These are phyloP conservation scores for Gnatocerus cornutus DNA, from an alignment of 2,888 invertebrate genomes.

Conservation along the genomic window DNA sequence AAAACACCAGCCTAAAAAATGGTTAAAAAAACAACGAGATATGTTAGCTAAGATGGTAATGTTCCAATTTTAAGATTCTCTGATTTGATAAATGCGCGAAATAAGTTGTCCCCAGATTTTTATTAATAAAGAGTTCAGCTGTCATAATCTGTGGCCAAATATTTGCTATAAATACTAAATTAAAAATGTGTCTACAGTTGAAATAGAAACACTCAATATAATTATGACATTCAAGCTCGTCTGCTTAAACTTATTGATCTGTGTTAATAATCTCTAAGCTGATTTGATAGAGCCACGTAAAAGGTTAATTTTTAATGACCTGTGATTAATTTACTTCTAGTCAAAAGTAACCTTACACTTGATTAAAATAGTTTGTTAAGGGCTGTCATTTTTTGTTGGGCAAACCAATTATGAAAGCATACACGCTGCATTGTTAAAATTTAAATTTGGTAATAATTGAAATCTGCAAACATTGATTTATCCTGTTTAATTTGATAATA, in stretches of 20 bases:
- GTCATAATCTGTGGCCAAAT: background rate
- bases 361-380: constrained; percentile 20
- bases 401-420: constrained; percentile 19
- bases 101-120: background rate
- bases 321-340: constrained; percentile 31
- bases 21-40: no score
- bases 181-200: constrained; percentile 5
- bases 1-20: no score
- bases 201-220: constrained; percentile 25
- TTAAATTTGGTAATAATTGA: constrained; percentile 12
- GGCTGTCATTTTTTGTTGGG: constrained; percentile 19
- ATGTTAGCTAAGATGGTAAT: background rate
- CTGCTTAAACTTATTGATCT: constrained; percentile 24
- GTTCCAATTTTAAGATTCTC: background rate
- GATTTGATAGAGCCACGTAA: constrained; percentile 26
- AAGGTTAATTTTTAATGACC: constrained; percentile 30
- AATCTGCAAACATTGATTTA: no score
- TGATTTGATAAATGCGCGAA: background rate
- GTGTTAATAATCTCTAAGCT: constrained; percentile 13
- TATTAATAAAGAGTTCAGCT: background rate
- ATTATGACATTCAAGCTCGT: constrained; percentile 13
- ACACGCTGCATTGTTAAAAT: constrained; percentile 19
- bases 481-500: constrained; percentile 31
- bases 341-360: constrained; percentile 4
- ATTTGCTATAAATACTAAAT: background rate